These are phyloP conservation scores for Epizoanthus ramosus DNA, from an alignment of 92 coral and sea anemone genomes.

Conservation along the genomic window DNA sequence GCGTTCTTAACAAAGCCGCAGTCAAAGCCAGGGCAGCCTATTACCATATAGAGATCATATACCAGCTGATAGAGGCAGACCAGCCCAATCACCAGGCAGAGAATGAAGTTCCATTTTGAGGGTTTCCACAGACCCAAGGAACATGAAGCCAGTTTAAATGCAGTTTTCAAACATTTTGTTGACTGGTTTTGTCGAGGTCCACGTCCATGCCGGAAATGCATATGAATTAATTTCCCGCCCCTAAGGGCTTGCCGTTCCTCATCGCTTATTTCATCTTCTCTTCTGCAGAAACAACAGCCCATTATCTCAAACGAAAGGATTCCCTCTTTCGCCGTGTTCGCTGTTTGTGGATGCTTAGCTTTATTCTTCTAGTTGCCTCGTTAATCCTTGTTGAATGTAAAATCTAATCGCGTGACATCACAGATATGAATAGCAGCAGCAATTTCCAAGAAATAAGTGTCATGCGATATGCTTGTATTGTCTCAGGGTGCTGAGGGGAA, in stretches of 20 bases:
- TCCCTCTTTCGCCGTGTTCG: neutral
- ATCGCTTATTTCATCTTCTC: neutral
- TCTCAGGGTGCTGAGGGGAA: no score
- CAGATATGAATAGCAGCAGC: no score
- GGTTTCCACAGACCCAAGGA: slow-evolving; percentile 70
- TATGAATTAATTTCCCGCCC: neutral
- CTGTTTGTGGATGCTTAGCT: neutral
- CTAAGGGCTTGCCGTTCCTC: neutral
- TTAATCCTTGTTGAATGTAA: no score
- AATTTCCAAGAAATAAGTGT: no score
- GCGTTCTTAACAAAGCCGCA: slow-evolving; percentile 64
- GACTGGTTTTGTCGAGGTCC: neutral
- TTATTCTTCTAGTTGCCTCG: no score
- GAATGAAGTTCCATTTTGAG: slow-evolving; percentile 41
- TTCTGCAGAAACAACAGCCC: neutral
- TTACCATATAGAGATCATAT: slow-evolving; percentile 62
- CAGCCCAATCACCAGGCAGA: slow-evolving; percentile 38
- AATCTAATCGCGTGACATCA: no score
- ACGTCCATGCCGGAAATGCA: neutral
- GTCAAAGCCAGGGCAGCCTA: slow-evolving; percentile 64
- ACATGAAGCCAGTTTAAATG: slow-evolving; percentile 43
- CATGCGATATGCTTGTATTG: no score
- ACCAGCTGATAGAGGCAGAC: slow-evolving; percentile 60
- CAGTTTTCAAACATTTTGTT: neutral
- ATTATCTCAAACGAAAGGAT: neutral